phyloP scores from a whole-genome alignment of 2,113 vertebrate species.

The Pipra filicauda region DNA sequence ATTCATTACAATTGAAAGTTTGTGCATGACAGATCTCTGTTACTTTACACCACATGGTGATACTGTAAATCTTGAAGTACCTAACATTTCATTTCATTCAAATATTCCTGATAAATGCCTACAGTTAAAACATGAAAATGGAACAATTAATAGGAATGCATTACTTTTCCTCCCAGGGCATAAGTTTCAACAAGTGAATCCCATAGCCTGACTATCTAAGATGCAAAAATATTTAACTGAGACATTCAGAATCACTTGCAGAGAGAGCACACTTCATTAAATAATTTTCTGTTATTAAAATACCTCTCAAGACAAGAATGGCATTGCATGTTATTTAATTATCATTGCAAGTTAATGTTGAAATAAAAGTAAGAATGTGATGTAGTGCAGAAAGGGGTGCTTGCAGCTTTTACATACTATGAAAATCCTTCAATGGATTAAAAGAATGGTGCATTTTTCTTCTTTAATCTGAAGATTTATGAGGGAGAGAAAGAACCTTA shows the following conservation, averaged over 20 bases:
- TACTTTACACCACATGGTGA: neutral
- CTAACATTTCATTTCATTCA: neutral
- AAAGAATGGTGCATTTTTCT: slow-evolving; percentile 14
- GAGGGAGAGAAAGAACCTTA: slow-evolving; percentile 20
- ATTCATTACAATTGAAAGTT: slow-evolving; percentile 41
- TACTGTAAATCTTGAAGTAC: neutral
- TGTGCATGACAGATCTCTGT: neutral
- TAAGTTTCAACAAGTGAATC: slow-evolving; percentile 56
- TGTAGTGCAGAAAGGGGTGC: neutral
- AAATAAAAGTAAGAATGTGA: slow-evolving; percentile 16
- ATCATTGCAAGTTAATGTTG: neutral
- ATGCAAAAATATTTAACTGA: slow-evolving; percentile 21
- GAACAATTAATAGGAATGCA: slow-evolving; percentile 36
- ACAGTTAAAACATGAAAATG: slow-evolving; percentile 3
- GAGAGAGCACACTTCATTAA: slow-evolving; percentile 8
- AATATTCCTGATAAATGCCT: neutral
- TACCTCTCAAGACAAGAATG: neutral
- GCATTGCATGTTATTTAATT: slow-evolving; percentile 23
- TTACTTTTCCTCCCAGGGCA: slow-evolving; percentile 13
- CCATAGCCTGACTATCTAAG: slow-evolving; percentile 6
- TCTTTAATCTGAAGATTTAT: slow-evolving; percentile 21
- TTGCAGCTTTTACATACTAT: neutral
- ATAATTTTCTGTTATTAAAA: slow-evolving; percentile 45
- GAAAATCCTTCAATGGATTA: neutral
- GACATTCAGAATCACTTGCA: neutral